These are phyloP conservation scores for Hydrophis major DNA, from an alignment of 2,797 vertebrate species.

Conservation along the genomic window DNA sequence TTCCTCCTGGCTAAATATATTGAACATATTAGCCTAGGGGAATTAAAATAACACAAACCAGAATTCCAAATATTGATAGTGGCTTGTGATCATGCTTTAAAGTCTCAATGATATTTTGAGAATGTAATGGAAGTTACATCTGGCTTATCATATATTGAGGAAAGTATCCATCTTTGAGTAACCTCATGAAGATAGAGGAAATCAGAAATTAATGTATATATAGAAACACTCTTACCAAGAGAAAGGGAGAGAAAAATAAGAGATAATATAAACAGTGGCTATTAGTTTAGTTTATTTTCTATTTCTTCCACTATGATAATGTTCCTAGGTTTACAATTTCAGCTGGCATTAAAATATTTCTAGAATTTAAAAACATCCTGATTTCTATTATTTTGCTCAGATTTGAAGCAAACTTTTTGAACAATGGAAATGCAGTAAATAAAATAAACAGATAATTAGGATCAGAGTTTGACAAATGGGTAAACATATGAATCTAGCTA, in stretches of 20 bases:
- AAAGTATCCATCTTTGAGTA: not conserved
- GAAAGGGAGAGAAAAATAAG: not conserved
- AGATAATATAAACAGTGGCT: not conserved
- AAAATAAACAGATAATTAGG: not conserved
- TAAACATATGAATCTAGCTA: not conserved
- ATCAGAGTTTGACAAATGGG: not conserved
- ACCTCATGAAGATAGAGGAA: not conserved
- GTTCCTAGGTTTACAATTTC: constrained; percentile 18
- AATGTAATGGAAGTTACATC: not conserved
- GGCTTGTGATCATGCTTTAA: not conserved
- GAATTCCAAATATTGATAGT: not conserved
- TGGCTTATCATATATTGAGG: not conserved
- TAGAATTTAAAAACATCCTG: not conserved
- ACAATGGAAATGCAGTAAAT: fast-evolving
- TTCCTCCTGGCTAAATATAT: not conserved
- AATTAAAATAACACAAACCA: not conserved
- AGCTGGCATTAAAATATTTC: constrained; percentile 7
- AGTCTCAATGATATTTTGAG: not conserved
- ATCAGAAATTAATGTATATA: not conserved
- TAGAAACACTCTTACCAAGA: not conserved
- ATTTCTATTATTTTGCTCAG: not conserved
- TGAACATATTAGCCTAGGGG: not conserved
- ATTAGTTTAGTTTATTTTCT: constrained; percentile 1
- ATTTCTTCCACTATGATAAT: not conserved
- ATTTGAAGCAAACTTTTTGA: not conserved